Evolutionary conservation across 2,113 vertebrate genomes (phyloP), one percentile per base, ranked within the genome.

Genomic region (Heptranchias perlo): DNA sequence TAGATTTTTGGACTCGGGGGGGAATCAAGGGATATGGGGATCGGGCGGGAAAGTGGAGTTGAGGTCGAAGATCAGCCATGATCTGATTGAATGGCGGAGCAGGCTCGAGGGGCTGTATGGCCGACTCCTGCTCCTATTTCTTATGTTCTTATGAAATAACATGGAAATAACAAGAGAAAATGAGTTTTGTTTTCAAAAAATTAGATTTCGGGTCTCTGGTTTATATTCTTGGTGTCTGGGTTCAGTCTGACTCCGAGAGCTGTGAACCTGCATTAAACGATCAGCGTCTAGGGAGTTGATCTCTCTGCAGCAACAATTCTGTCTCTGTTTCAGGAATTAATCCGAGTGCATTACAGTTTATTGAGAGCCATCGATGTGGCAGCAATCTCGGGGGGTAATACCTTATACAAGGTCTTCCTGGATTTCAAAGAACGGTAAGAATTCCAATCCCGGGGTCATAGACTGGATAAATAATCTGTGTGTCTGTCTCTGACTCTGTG

Each of bases 351-450:
- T 96, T 98, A 98, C 97, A 98, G 97, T 96, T 98, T 99, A 96
- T 97, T 99, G 97, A 97, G 98, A 97, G 98, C 98, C 97, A 99
- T 99, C 0, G 98, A 99, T 4, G 96, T 99, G 96, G 98, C 98
- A 82, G 98, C 99, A 98, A 98, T 98, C 97, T 98, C 97, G 0
- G 99, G 99, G 61, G 98, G 98, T 35, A 97, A 97, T 91, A 98
- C 98, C 11, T 97, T 99, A 96, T 98, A 98, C 82, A 99, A 98
- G 97, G 99, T 99, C 97, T 99, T 99, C 96, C 98, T 99, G 10
- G 99, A 99, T 96, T 99, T 99, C 98, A 99, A 99, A 96, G 99
- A 99, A 97, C 98, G 98, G 99, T 99, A 95, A 97, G 96, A 64
- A 44, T 25, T 44, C 3, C 5, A 76, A 64, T 82, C 28, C 31